These are phyloP conservation scores for Dinocampus coccinellae DNA, from an alignment of 2,888 invertebrate species.

Conservation along the genomic window DNA sequence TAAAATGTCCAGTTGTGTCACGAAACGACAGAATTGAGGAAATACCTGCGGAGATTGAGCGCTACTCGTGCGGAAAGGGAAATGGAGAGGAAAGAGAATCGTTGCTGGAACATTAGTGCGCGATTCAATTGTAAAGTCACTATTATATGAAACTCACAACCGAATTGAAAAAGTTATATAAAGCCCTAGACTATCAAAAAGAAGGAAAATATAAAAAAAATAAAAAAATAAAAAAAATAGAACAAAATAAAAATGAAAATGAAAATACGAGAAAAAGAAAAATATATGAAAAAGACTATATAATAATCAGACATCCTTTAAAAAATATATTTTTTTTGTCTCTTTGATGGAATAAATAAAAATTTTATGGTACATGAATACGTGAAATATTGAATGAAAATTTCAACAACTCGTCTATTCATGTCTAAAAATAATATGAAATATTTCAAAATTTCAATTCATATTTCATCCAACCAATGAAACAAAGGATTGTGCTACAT, in stretches of 20 bases:
- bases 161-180: neutral
- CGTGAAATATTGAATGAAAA: too few relatives aligned
- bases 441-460: too few relatives aligned
- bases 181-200: neutral
- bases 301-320: too few relatives aligned
- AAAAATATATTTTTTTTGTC: too few relatives aligned
- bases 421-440: too few relatives aligned
- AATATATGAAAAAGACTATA: too few relatives aligned
- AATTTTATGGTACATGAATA: too few relatives aligned
- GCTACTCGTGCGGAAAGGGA: constrained; percentile 25
- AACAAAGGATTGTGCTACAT: too few relatives aligned
- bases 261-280: too few relatives aligned
- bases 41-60: constrained; percentile 25
- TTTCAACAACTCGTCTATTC: too few relatives aligned
- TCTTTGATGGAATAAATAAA: too few relatives aligned
- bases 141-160: neutral
- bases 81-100: neutral
- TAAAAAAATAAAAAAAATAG: neutral
- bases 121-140: neutral
- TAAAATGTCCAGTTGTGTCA: constrained; percentile 11
- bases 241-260: neutral
- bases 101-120: neutral
- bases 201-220: neutral
- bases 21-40: constrained; percentile 2
- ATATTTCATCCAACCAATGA: too few relatives aligned